These are phyloP conservation scores for Micoletzkya japonica DNA, from an alignment of 2,888 invertebrate genomes.

Conservation along the genomic window DNA sequence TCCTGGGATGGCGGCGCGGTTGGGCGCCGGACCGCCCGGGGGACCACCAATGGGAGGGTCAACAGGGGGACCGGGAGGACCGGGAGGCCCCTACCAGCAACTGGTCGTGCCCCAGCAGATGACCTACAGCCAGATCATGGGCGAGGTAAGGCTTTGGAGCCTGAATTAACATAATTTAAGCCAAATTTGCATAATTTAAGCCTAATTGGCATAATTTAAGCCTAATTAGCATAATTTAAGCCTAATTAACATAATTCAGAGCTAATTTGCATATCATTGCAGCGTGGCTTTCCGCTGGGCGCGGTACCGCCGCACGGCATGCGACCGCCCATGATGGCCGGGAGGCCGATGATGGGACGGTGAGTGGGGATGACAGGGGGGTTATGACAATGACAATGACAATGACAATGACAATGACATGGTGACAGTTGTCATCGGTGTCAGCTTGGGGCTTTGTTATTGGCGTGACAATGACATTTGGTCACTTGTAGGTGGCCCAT, in stretches of 20 bases:
- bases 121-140: constrained; percentile 34
- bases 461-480: not conserved
- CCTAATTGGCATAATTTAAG: not conserved
- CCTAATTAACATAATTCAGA: not conserved
- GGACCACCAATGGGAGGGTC: no score
- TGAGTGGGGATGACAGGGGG: constrained; percentile 9
- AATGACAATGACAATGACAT: no score
- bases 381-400: no score
- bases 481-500: not conserved
- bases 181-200: no score
- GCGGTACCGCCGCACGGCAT: not conserved
- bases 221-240: not conserved
- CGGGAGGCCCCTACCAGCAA: constrained; percentile 8
- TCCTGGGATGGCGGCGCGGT: not conserved
- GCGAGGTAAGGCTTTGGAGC: no score
- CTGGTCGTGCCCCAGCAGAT: constrained; percentile 36
- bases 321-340: no score
- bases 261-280: not conserved
- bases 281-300: constrained; percentile 11
- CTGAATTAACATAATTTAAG: no score
- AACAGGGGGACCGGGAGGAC: no score
- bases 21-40: not conserved
- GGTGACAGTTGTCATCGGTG: no score
- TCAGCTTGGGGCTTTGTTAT: no score
- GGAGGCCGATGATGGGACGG: constrained; percentile 14